Evolutionary conservation across 2,797 vertebrate species (phyloP), one percentile per base, ranked within the genome.

Genomic region (Psittacula derbiana): DNA sequence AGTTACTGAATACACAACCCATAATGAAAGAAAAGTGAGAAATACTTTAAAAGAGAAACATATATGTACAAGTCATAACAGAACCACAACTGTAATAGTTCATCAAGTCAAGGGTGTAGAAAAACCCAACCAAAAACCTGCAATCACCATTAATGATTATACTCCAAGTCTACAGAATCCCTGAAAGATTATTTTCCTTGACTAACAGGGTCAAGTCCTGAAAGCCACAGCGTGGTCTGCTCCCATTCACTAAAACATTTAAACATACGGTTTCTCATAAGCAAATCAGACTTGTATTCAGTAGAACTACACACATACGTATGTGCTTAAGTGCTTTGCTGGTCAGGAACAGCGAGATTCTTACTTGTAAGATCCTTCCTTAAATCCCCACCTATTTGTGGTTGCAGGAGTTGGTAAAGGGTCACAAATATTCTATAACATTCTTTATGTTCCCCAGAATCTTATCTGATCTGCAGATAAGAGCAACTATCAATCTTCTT

Each of bases 381-480:
- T 65, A 90, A 87, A 76, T 94, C 69, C 72, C 65, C 87, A 97
- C 79, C 87, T 85, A 94, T 92, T 93, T 97, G 88, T 50, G 76
- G 55, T 24, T 87, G 80, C 90, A 88, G 93, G 67, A 91, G 53
- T 52, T 78, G 71, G 67, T 86, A 95, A 92, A 92, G 72, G 55
- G 69, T 89, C 53, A 92, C 92, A 95, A 90, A 94, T 58, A 81
- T 38, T 90, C 66, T 90, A 52, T 52, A 92, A 86, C 57, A 43
- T 27, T 76, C 61, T 61, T 92, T 19, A 19, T 50, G 33, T 65
- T 95, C 50, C 62, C 66, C 62, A 85, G 81, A 93, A 96, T 87
- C 53, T 74, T 91, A 90, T 76, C 97, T 93, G 88, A 95, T 92
- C 82, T 95, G 79, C 79, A 83, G 86, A 90, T 96, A 97, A 96